Evolutionary conservation across 2,113 vertebrate genomes (phyloP).

Genomic region (Plecotus auritus): DNA sequence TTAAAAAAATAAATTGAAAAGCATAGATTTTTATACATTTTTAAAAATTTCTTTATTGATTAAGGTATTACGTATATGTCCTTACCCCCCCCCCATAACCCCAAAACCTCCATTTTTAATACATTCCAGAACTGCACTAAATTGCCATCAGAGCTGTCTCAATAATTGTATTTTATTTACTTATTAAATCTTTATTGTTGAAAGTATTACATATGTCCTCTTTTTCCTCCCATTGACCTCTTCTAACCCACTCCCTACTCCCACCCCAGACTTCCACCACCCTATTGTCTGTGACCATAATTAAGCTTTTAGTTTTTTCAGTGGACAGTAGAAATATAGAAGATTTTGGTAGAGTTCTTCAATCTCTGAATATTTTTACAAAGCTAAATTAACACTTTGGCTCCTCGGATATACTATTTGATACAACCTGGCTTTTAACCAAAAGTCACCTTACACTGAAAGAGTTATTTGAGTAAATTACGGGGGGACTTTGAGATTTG

Average conservation of each 20-base stretch:
- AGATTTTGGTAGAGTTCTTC: background rate
- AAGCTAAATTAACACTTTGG: background rate
- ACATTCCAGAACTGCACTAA: background rate
- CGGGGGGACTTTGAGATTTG: background rate
- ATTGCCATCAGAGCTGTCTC: background rate
- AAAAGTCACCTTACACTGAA: conserved; percentile 4
- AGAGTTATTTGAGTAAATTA: conserved; percentile 34
- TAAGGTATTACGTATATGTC: no score
- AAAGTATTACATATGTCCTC: no score
- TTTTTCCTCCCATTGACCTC: no score
- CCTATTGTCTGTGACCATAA: background rate
- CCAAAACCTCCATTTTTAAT: background rate
- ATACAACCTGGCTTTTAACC: background rate
- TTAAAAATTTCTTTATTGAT: background rate
- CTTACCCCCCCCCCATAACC: no score
- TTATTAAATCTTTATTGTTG: no score
- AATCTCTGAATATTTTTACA: background rate
- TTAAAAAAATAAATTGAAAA: background rate
- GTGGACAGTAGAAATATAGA: background rate
- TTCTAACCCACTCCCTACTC: no score
- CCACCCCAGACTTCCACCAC: no score
- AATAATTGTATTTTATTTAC: background rate
- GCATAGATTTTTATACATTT: background rate
- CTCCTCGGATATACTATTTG: background rate
- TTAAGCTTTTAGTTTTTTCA: conserved; percentile 18